Evolutionary conservation across 2,797 vertebrate species (phyloP).

Genomic region (Lophura swinhoii): DNA sequence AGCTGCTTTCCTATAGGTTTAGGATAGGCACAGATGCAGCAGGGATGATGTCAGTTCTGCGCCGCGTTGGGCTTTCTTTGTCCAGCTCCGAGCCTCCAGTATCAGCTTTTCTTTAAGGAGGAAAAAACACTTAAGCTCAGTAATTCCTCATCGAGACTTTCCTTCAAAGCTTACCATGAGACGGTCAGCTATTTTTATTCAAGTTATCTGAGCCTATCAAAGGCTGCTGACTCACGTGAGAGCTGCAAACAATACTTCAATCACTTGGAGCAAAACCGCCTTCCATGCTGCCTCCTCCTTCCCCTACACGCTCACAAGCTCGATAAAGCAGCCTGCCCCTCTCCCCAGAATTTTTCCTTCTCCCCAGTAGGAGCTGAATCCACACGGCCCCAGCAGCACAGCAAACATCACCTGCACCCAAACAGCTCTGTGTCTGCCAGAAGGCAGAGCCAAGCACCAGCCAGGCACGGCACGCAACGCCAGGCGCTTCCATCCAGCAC

Average conservation of each 20-base stretch:
- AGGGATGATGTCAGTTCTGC: constrained; percentile 42
- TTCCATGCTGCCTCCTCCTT: not conserved
- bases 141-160: not conserved
- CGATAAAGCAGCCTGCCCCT: not conserved
- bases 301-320: not conserved
- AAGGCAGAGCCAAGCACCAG: fast-evolving
- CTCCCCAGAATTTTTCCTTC: not conserved
- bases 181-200: not conserved
- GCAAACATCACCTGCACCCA: not conserved
- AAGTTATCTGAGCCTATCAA: not conserved
- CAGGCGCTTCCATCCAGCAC: not conserved
- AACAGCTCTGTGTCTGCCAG: not conserved
- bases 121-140: not conserved
- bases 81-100: not conserved
- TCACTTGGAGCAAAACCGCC: not conserved
- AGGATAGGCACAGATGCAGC: constrained; percentile 17
- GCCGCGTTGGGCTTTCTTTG: constrained; percentile 8
- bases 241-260: constrained; percentile 22
- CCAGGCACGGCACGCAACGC: not conserved
- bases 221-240: constrained; percentile 5
- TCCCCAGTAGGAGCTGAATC: not conserved
- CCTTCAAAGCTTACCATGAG: not conserved
- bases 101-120: not conserved
- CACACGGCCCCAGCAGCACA: not conserved
- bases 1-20: constrained; percentile 42